Conservation (phyloP, 2,888 invertebrate genomes). For the Glyphotaelius pellucidus region DNA sequence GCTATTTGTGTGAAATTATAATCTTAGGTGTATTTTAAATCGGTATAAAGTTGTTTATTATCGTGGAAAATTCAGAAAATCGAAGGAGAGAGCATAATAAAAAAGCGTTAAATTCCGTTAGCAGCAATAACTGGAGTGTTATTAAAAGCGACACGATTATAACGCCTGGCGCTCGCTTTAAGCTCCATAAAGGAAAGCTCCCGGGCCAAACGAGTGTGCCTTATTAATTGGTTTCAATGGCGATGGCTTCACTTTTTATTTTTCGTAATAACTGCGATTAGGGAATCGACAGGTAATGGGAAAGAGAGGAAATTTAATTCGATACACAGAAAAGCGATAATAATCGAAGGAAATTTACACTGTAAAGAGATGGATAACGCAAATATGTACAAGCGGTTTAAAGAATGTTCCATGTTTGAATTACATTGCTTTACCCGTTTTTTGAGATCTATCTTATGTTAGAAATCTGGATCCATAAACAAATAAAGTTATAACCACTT, state of each 20-base stretch:
- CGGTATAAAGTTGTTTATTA: background rate
- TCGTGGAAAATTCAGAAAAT: slow-evolving; percentile 11
- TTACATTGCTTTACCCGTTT: too few relatives aligned
- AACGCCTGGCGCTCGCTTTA: slow-evolving; percentile 20
- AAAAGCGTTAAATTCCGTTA: slow-evolving; percentile 5
- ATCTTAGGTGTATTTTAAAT: background rate
- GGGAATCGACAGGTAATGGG: slow-evolving; percentile 2
- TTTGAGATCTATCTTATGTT: too few relatives aligned
- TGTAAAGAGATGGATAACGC: background rate
- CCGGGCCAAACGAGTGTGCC: background rate
- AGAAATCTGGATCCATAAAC: too few relatives aligned
- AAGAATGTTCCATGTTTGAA: too few relatives aligned
- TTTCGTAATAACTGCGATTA: slow-evolving; percentile 17
- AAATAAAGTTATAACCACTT: background rate
- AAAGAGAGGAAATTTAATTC: background rate
- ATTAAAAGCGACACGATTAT: slow-evolving; percentile 29
- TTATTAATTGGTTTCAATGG: slow-evolving; percentile 32
- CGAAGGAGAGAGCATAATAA: slow-evolving; percentile 12
- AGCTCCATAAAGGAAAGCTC: slow-evolving; percentile 26
- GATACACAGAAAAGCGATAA: background rate
- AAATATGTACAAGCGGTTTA: background rate
- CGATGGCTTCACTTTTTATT: slow-evolving; percentile 22
- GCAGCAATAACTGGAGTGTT: background rate
- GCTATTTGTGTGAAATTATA: background rate
- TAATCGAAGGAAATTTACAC: background rate